phyloP scores from a whole-genome alignment of 2,888 invertebrate species.

The Bursaphelenchus okinawaensis region DNA sequence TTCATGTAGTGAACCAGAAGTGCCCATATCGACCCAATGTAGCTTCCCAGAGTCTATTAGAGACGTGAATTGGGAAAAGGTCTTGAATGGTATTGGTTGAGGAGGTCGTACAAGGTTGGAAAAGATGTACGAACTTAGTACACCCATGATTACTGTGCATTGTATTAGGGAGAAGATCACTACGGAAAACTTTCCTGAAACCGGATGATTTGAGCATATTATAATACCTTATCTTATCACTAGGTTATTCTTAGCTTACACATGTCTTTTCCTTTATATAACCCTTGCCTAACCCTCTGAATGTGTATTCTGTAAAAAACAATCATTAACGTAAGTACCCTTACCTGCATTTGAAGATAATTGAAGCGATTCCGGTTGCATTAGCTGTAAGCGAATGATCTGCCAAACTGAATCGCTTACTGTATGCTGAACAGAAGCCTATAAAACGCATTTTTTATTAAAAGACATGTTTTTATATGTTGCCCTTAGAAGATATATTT shows the following conservation, averaged over 20 bases:
- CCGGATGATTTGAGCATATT: neutral
- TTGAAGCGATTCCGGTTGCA: neutral
- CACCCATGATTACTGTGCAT: constrained; percentile 11
- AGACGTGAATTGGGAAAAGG: neutral
- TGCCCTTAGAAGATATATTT: too few relatives aligned
- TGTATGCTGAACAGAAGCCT: neutral
- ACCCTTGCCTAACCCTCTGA: too few relatives aligned
- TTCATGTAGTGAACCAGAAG: neutral
- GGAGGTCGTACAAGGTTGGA: constrained; percentile 3
- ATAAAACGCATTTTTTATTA: neutral
- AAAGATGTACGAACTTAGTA: constrained; percentile 6
- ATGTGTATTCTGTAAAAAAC: too few relatives aligned
- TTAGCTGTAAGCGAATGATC: neutral
- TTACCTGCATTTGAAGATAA: neutral
- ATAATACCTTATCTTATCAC: too few relatives aligned
- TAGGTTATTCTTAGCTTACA: too few relatives aligned
- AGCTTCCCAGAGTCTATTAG: neutral
- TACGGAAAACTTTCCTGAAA: constrained; percentile 9
- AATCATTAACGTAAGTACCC: neutral
- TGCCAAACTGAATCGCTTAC: neutral
- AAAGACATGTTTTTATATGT: neutral
- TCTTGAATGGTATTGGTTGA: neutral
- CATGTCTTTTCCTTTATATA: too few relatives aligned
- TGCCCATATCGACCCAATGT: neutral
- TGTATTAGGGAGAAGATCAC: constrained; percentile 9